Evolutionary conservation across 2,888 invertebrate genomes (phyloP).

Genomic region (Teleiodes luculella): DNA sequence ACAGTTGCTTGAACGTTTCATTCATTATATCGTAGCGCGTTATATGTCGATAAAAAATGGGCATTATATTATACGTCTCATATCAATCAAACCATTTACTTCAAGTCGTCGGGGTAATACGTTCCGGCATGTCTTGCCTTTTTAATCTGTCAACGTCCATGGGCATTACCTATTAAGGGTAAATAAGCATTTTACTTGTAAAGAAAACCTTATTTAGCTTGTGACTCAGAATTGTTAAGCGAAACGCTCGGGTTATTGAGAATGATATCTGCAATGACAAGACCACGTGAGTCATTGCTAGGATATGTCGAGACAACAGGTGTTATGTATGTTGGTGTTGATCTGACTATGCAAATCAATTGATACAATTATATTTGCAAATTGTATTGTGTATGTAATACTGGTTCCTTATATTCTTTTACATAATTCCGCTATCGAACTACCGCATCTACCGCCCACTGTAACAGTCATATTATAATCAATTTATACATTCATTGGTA

Average conservation of each 20-base stretch:
- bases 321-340: slow-evolving; percentile 44
- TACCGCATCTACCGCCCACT: neutral
- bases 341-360: slow-evolving; percentile 52
- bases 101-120: slow-evolving; percentile 33
- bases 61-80: slow-evolving; percentile 23
- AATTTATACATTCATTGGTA: too few species aligned
- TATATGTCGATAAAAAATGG: neutral
- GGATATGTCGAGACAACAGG: slow-evolving; percentile 58
- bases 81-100: slow-evolving; percentile 40
- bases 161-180: slow-evolving; percentile 56
- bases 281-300: slow-evolving; percentile 51
- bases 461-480: too few species aligned
- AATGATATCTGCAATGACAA: slow-evolving; percentile 44
- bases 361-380: slow-evolving; percentile 52
- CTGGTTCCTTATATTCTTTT: slow-evolving; percentile 5
- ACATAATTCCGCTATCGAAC: slow-evolving; percentile 2
- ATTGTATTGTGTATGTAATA: slow-evolving; percentile 27
- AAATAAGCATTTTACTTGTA: slow-evolving; percentile 57
- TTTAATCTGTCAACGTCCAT: slow-evolving; percentile 47
- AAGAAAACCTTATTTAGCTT: slow-evolving; percentile 67
- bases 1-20: neutral
- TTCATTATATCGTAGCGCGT: slow-evolving; percentile 1
- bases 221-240: slow-evolving; percentile 57
- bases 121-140: slow-evolving; percentile 68
- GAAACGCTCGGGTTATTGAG: slow-evolving; percentile 48